Conservation (phyloP, 2,888 invertebrate species). For the Rhorus exstirpatorius region DNA sequence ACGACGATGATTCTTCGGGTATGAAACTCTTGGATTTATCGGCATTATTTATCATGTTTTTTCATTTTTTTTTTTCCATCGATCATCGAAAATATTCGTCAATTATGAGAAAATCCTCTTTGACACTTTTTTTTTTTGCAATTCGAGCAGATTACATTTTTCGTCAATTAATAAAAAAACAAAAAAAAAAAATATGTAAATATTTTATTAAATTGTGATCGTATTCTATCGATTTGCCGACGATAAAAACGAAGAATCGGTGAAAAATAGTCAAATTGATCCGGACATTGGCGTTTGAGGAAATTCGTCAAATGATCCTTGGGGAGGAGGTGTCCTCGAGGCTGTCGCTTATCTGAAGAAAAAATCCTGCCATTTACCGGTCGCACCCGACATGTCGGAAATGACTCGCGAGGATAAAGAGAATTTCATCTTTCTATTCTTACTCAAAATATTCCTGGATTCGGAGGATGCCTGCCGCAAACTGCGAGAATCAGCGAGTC, state of each 20-base stretch:
- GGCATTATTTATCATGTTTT: too few relatives aligned
- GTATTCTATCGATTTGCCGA: too few relatives aligned
- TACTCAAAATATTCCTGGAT: constrained; percentile 82
- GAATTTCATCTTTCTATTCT: constrained; percentile 76
- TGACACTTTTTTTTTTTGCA: too few relatives aligned
- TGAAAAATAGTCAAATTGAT: constrained; percentile 57
- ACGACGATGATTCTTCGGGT: constrained; percentile 38
- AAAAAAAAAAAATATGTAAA: too few relatives aligned
- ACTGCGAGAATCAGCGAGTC: constrained; percentile 15
- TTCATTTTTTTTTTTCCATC: too few relatives aligned
- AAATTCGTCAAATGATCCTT: constrained; percentile 81
- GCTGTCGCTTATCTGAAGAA: constrained; percentile 77
- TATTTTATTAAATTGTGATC: too few relatives aligned
- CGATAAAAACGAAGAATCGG: constrained; percentile 67
- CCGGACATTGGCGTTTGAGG: constrained; percentile 77
- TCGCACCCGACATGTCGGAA: constrained; percentile 70
- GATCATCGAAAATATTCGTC: too few relatives aligned
- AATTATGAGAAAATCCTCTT: not conserved
- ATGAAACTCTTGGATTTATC: not conserved
- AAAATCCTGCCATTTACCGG: constrained; percentile 70
- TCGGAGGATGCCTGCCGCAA: constrained; percentile 74
- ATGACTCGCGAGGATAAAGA: constrained; percentile 74
- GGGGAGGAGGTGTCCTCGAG: constrained; percentile 76
- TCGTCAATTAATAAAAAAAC: too few relatives aligned
- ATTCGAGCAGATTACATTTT: too few relatives aligned